Base-by-base conservation (phyloP, 1,140 invertebrate species). In the Globodera ellingtonae region DNA sequence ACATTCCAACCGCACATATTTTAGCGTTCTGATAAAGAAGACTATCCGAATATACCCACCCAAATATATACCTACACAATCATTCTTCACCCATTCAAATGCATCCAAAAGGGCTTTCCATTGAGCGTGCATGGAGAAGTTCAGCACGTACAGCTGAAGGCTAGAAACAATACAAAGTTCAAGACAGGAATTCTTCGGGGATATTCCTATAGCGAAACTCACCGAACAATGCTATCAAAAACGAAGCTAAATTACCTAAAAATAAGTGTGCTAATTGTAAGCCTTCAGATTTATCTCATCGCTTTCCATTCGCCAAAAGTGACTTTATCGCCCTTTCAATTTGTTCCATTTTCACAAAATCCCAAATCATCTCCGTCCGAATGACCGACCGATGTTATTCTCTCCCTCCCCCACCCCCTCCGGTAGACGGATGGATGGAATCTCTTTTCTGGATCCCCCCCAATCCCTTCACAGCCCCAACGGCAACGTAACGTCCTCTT, bases 291-390 rank as follows among this genome's bases (percentile, higher is more conserved):
- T 78, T 15, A 78, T 78, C 59, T 21, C 74, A 44, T 46, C 71
- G 76, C 66, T 75, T 50, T 78, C 76, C 18, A 78, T 78, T n/a
- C 66, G 56, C 72, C 72, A 78, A 52, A 79, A 79, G 18, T 62
- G 67, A 78, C 78, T 79, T 24, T n/a, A n/a, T 21, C n/a, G 10
- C 67, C 0, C 15, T 15, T 62, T 62, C 56, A 62, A 62, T 62
- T 62, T 62, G 56, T 10, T 62, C 56, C 56, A 62, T 62, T 62
- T 62, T 62, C 24, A 47, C 67, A 47, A 70, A 70, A 44, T 44
- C 24, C 13, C 67, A 47, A 70, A 70, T 13, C 13, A 21, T 44
- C 35, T 70, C 67, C 24, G 35, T 70, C 67, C 67, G 67, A 44
- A 47, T 35, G 67, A 70, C 46, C 67, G 67, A 35, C 35, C 35